Conservation (phyloP, 2,113 vertebrate genomes). For the Tupaia chinensis region DNA sequence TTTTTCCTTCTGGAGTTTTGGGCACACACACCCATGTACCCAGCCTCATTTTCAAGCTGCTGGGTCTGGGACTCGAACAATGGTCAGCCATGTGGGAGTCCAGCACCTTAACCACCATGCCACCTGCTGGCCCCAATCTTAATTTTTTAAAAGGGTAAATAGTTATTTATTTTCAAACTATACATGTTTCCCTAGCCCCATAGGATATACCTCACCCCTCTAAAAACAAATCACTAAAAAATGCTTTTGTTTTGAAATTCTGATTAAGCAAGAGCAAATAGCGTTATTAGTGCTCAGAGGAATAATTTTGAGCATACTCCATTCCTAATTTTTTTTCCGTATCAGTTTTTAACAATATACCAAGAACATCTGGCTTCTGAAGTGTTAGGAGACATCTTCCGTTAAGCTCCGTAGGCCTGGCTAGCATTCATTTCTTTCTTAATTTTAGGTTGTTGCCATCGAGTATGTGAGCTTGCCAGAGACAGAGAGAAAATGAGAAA, state of each 20-base stretch:
- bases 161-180: constrained; percentile 29
- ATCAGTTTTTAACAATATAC: background rate
- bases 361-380: background rate
- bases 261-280: background rate
- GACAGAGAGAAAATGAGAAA: too few species aligned
- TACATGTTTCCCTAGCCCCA: background rate
- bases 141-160: background rate
- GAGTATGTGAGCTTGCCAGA: too few species aligned
- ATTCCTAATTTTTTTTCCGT: background rate
- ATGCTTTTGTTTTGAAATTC: background rate
- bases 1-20: too few species aligned
- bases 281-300: background rate
- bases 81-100: too few species aligned
- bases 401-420: background rate
- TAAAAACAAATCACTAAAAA: background rate
- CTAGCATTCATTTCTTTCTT: background rate
- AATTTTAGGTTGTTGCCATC: too few species aligned
- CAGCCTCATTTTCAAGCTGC: too few species aligned
- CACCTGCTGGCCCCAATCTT: too few species aligned
- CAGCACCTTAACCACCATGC: too few species aligned
- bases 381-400: background rate
- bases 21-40: too few species aligned
- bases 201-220: background rate
- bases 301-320: background rate
- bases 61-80: too few species aligned